Percentiles rank a stretch among this genome's conserved stretches.
Evolutionary conservation across 35 echinoderm and acorn worm species (phyloP).

Genomic region (Stichopus chloronotus): DNA sequence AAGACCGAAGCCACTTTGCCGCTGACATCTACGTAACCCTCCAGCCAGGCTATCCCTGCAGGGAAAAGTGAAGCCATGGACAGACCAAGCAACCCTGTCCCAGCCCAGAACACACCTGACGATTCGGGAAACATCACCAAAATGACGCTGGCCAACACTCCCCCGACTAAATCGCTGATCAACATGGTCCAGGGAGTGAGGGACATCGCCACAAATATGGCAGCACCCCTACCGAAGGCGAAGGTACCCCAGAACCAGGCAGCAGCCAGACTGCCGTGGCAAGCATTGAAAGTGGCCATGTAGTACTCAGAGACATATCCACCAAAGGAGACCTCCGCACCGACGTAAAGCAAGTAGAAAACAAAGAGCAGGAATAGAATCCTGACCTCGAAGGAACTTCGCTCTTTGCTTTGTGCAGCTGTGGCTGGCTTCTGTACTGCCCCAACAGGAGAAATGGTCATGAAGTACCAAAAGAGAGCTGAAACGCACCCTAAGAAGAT

Average conservation of each 20-base stretch:
- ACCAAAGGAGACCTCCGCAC: slow-evolving; percentile 79
- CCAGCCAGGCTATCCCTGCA: slow-evolving; percentile 85
- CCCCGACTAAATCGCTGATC: slow-evolving; percentile 61
- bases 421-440: not conserved
- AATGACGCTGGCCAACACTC: slow-evolving; percentile 37
- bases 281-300: not conserved
- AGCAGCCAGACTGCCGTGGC: slow-evolving; percentile 60
- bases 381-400: slow-evolving; percentile 49
- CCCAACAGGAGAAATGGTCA: slow-evolving; percentile 65
- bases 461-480: slow-evolving; percentile 79
- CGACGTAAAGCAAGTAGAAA: slow-evolving; percentile 91
- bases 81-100: slow-evolving; percentile 68
- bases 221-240: slow-evolving; percentile 67
- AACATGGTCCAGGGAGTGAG: slow-evolving; percentile 74
- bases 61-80: slow-evolving; percentile 93
- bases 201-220: slow-evolving; percentile 80
- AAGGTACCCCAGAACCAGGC: slow-evolving; percentile 92
- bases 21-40: slow-evolving; percentile 71
- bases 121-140: slow-evolving; percentile 52
- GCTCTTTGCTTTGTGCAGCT: not conserved
- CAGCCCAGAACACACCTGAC: slow-evolving; percentile 67
- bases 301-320: slow-evolving; percentile 81
- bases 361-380: slow-evolving; percentile 71
- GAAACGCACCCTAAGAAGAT: slow-evolving; percentile 51
- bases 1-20: slow-evolving; percentile 79